Base-by-base conservation (phyloP, 2,888 invertebrate species). In the Piscicola geometra region DNA sequence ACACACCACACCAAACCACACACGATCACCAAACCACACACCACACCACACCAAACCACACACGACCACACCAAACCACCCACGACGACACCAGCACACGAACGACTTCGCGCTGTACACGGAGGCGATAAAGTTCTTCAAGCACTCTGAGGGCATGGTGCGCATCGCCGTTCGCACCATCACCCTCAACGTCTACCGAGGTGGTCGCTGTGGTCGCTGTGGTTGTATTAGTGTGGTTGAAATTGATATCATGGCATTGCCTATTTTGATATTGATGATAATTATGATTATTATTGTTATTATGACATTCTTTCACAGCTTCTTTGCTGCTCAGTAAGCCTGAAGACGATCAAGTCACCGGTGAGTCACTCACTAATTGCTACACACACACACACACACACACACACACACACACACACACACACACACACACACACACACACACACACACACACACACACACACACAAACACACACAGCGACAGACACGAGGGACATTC, bases 41-140 rank as follows among this genome's bases (percentile, higher is more conserved):
- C 5, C 5, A 9, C 41, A 41, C 41, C 15, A 41, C 41, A 41
- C 41, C 41, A 41, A 5, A 41, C 9, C 41, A 41, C 41, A 41
- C 9, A 41, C 41, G 5, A 41, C 15, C 41, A 41, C 41, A 41
- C 41, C 15, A 41, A 5, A 5, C 5, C 9, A 41, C 5, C 15
- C 15, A 41, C 41, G 9, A 41, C 41, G n/a, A n/a, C 50, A 80
- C 36, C 81, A 86, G 86, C 85, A 85, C 77, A 98, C 98, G 75
- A 94, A 97, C 87, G 99, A 99, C 86, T 99, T 99, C 87, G 98
- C 99, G 5, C 88, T 99, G 28, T 98, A 99, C 85, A 98, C 98
- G 1, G 99, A 99, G 87, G 97, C 97, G 50, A 95, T 99, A 78
- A 98, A 98, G 86, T 97, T 99, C 88, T 99, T 98, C 87, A 97